A percentile compares a stretch with the other conserved stretches of the same genome.
phyloP scores from a whole-genome alignment of 1,140 invertebrate genomes.

The Achatina immaculata region DNA sequence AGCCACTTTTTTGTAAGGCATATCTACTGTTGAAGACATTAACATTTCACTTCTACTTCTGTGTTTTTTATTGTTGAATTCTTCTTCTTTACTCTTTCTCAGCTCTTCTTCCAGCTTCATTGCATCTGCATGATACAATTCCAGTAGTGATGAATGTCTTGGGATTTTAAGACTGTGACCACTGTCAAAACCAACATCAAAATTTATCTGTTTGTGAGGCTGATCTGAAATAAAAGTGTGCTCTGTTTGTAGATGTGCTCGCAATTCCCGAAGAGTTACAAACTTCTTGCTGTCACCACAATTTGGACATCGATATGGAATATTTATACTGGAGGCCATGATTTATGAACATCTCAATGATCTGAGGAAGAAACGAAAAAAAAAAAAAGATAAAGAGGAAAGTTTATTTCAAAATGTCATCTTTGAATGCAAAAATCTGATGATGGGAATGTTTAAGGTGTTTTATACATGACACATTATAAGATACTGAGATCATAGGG shows the following conservation, averaged over 20 bases:
- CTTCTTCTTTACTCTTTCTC: conserved; percentile 50
- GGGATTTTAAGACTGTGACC: neutral
- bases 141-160: conserved; percentile 49
- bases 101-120: conserved; percentile 53
- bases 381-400: no score
- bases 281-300: conserved; percentile 58
- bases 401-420: no score
- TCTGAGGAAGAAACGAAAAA: no score
- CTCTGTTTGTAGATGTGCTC: conserved; percentile 56
- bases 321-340: conserved; percentile 6
- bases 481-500: no score
- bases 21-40: neutral
- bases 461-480: no score
- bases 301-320: conserved; percentile 63
- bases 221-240: conserved; percentile 47
- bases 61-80: conserved; percentile 50
- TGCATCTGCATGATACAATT: conserved; percentile 52
- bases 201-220: conserved; percentile 24
- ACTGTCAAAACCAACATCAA: conserved; percentile 1
- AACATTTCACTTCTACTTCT: conserved; percentile 20
- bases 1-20: neutral
- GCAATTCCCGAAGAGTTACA: conserved; percentile 52
- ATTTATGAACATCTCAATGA: no score
- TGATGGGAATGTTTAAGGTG: no score
- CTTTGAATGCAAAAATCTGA: no score